Conservation (phyloP, 2,113 vertebrate species). For the Machaerirhynchus nigripectus region DNA sequence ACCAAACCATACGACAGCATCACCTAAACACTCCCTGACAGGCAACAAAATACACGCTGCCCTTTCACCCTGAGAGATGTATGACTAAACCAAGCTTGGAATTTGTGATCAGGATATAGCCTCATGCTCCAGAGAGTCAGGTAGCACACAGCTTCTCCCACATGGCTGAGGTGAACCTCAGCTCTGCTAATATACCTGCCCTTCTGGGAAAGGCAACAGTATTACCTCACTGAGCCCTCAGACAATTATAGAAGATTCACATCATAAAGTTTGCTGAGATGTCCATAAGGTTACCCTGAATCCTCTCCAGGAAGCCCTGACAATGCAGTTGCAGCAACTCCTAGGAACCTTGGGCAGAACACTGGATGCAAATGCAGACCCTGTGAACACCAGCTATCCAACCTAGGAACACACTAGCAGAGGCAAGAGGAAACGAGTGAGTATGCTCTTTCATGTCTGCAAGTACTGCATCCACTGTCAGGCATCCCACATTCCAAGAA, state of each 20-base stretch:
- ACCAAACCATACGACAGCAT: neutral
- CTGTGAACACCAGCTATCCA: neutral
- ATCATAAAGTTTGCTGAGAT: neutral
- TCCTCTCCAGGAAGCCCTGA: neutral
- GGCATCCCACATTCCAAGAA: neutral
- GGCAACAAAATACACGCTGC: neutral
- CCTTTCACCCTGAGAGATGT: neutral
- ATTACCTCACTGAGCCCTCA: accelerated
- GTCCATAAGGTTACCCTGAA: neutral
- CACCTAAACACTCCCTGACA: neutral
- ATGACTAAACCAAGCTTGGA: neutral
- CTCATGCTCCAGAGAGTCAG: neutral
- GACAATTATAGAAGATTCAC: neutral
- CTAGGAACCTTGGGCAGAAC: neutral
- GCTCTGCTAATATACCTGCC: neutral
- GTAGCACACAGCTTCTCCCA: neutral
- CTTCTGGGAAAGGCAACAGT: neutral
- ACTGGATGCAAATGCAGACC: neutral
- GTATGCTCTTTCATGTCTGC: neutral
- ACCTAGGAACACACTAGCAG: neutral
- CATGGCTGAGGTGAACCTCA: neutral
- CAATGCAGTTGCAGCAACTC: neutral
- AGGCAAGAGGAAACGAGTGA: neutral
- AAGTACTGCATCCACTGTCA: neutral
- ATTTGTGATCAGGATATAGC: neutral